Evolutionary conservation across 2,113 vertebrate species (phyloP).

Genomic region (Anhinga anhinga): DNA sequence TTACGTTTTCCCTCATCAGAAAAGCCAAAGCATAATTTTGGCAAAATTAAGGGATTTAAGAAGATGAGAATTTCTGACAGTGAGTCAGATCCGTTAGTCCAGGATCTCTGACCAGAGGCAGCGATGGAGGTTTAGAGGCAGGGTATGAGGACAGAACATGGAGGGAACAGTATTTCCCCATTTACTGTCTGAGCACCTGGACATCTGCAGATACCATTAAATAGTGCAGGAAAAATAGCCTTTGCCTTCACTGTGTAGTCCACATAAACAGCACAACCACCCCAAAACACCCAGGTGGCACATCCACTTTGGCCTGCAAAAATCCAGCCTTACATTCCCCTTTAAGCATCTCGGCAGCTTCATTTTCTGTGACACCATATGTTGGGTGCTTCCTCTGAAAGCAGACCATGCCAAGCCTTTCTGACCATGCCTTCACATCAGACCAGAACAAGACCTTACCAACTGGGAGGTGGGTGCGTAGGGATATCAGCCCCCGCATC

Average conservation of each 20-base stretch:
- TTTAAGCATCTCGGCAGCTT: background rate
- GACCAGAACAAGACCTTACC: background rate
- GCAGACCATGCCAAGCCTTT: background rate
- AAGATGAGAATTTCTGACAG: background rate
- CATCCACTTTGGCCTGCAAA: background rate
- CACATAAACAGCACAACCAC: rapidly evolving
- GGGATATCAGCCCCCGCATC: too few species aligned
- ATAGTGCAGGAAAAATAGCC: background rate
- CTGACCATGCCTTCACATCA: rapidly evolving
- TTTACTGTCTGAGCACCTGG: background rate
- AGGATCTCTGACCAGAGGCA: background rate
- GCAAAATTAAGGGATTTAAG: background rate
- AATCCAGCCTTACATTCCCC: background rate
- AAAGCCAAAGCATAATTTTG: background rate
- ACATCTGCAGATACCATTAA: background rate
- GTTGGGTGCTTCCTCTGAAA: background rate
- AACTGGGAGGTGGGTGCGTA: background rate
- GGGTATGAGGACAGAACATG: background rate
- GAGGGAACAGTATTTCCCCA: background rate
- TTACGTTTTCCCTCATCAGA: rapidly evolving
- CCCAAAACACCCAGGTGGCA: background rate
- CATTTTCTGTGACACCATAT: rapidly evolving
- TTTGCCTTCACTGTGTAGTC: background rate
- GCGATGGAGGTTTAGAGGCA: rapidly evolving
- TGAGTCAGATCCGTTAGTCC: background rate